These are phyloP conservation scores for Thymallus thymallus DNA, from an alignment of 2,113 vertebrate species.

Conservation along the genomic window DNA sequence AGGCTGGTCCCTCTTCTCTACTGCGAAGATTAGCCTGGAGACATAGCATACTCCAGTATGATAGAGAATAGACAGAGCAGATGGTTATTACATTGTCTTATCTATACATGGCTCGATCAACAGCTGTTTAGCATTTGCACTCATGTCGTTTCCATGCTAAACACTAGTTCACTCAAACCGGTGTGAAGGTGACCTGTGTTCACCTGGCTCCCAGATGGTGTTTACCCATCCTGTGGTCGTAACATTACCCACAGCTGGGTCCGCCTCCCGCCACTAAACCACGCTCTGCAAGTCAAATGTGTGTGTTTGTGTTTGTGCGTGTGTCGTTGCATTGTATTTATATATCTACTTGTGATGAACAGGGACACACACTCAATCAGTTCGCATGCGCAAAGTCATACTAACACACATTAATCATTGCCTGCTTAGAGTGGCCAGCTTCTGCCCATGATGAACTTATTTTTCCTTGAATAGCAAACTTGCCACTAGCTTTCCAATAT, in stretches of 20 bases:
- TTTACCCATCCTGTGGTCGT: conserved; percentile 31
- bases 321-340: not conserved
- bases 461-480: conserved; percentile 39
- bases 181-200: conserved; percentile 38
- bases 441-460: conserved; percentile 42
- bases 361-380: conserved; percentile 20
- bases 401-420: conserved; percentile 48
- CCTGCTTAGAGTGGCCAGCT: conserved; percentile 36
- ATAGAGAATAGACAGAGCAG: conserved; percentile 51
- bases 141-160: conserved; percentile 41
- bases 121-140: conserved; percentile 42
- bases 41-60: conserved; percentile 32
- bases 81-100: conserved; percentile 56
- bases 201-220: conserved; percentile 59
- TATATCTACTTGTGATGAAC: not conserved
- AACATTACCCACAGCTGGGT: conserved; percentile 50
- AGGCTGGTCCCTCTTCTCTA: conserved; percentile 1
- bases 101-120: conserved; percentile 51
- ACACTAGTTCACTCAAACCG: conserved; percentile 21
- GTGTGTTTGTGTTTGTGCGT: conserved; percentile 13
- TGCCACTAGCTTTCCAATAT: conserved; percentile 49
- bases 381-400: conserved; percentile 24
- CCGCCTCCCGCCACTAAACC: conserved; percentile 3
- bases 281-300: not conserved
- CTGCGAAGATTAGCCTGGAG: conserved; percentile 44